These are phyloP conservation scores for Cydia pomonella DNA, from an alignment of 1,140 invertebrate species.

Conservation along the genomic window DNA sequence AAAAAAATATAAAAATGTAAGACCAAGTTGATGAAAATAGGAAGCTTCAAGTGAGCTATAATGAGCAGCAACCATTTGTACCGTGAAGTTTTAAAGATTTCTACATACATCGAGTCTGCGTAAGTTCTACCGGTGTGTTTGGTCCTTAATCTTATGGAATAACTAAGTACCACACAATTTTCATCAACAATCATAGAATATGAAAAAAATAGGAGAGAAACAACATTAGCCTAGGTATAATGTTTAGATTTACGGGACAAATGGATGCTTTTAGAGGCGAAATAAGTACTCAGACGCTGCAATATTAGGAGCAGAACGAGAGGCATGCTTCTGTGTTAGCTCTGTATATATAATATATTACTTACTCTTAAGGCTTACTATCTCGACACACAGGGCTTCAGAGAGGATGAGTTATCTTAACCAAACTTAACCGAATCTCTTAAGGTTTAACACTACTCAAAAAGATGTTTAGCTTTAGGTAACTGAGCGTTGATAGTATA, in stretches of 20 bases:
- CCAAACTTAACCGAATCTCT: background rate
- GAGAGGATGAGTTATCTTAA: background rate
- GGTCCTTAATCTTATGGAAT: too few species aligned
- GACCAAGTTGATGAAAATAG: constrained; percentile 22
- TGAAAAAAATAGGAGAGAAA: background rate
- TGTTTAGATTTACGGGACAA: background rate
- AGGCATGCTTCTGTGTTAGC: background rate
- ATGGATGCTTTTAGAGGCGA: background rate
- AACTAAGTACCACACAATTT: background rate
- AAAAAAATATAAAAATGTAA: constrained; percentile 1
- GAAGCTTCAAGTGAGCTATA: background rate
- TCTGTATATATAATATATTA: too few species aligned
- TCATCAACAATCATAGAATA: background rate
- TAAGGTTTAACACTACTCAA: background rate
- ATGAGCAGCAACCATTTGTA: background rate
- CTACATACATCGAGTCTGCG: background rate
- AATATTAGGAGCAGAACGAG: background rate
- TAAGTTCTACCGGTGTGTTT: background rate
- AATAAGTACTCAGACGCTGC: background rate
- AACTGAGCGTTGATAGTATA: background rate
- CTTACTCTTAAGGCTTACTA: background rate
- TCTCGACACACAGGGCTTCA: background rate
- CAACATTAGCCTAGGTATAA: background rate
- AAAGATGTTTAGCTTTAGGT: background rate
- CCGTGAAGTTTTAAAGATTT: background rate